A percentile compares a stretch with the other conserved stretches of the same genome.
These are phyloP conservation scores for Tenthredo amoena DNA, from an alignment of 2,888 invertebrate genomes.

Conservation along the genomic window DNA sequence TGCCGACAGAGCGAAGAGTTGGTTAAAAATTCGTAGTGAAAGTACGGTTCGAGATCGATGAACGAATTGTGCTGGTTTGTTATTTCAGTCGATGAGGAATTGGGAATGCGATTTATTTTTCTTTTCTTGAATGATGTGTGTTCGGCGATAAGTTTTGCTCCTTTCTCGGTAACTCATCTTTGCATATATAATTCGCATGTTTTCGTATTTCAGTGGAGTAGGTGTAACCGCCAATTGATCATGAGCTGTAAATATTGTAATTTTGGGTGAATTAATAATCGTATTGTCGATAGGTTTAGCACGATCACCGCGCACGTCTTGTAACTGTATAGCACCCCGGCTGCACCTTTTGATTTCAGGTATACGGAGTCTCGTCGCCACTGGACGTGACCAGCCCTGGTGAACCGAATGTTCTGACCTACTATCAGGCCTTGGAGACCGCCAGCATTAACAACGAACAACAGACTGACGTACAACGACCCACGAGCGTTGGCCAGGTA, in stretches of 20 bases:
- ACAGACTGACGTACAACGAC: slow-evolving; percentile 63
- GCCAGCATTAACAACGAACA: slow-evolving; percentile 74
- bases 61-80: not conserved
- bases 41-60: not conserved
- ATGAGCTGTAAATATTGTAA: slow-evolving; percentile 17
- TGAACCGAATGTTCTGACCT: slow-evolving; percentile 73
- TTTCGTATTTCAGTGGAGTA: not conserved
- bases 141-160: not conserved
- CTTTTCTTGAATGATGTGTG: not conserved
- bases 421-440: slow-evolving; percentile 74
- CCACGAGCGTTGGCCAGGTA: slow-evolving; percentile 73
- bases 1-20: slow-evolving; percentile 8
- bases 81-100: not conserved
- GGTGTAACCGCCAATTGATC: not conserved
- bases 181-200: not conserved
- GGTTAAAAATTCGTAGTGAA: not conserved
- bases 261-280: not conserved
- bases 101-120: not conserved
- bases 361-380: slow-evolving; percentile 65
- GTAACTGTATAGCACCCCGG: slow-evolving; percentile 68
- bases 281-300: slow-evolving; percentile 6
- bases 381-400: slow-evolving; percentile 72
- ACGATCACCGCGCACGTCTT: slow-evolving; percentile 51
- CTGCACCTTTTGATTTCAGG: slow-evolving; percentile 74
- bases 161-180: not conserved